Evolutionary conservation across 2,888 invertebrate genomes (phyloP), one percentile per base, ranked within the genome.

Genomic region (Diarsia rubi): DNA sequence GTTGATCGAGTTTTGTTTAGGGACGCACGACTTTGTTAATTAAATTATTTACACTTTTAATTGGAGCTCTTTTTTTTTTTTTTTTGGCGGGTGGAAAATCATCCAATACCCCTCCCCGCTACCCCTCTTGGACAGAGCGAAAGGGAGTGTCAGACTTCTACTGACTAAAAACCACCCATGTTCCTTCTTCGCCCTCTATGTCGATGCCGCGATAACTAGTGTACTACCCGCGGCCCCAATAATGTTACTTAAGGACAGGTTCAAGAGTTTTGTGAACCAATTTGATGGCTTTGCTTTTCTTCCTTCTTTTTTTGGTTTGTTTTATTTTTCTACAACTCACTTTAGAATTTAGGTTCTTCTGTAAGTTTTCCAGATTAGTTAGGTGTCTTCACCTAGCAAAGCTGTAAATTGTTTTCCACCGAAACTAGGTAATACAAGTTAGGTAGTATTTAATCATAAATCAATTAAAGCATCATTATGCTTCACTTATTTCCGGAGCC

Each of bases 1-100:
- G 66, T 62, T 85, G 78, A 75, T 85, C 86, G 86, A 66, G 66
- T 85, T 82, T 75, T 75, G 73, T 83, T 73, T 76, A 75, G 75
- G 71, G 77, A 77, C 74, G 75, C 80, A 79, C 79, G 74, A 79
- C 79, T 83, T 76, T 74, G 73, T 76, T 69, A 75, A 70, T 75
- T 73, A 69, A 83, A 83, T 82, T 83, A 75, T 77, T 63, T 83
- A 72, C 57, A 72, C 75, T 83, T 75, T 86, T 78, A 69, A 85
- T 68, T 84, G 70, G 60, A 62, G 12, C 62, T n/a, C n/a, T n/a
- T n/a, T n/a, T n/a, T n/a, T n/a, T n/a, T n/a, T n/a, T n/a, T n/a
- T n/a, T n/a, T n/a, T n/a, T n/a, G n/a, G n/a, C n/a, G n/a, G n/a
- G n/a, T n/a, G n/a, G n/a, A n/a, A n/a, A n/a, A n/a, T n/a, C n/a